Evolutionary conservation across 2,113 vertebrate genomes (phyloP).

Genomic region (Ptychochromis oligacanthus): DNA sequence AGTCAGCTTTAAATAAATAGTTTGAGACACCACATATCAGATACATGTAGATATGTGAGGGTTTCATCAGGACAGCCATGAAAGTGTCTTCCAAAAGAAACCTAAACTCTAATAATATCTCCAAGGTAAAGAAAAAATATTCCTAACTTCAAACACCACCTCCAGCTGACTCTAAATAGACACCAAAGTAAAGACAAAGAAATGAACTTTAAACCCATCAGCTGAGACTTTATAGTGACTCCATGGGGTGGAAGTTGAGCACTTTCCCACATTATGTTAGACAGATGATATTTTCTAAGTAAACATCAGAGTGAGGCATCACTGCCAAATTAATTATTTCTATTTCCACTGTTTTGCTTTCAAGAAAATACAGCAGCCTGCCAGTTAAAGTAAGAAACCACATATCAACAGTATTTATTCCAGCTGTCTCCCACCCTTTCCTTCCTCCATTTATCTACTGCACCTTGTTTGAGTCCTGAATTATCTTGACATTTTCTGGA

Average conservation of each 20-base stretch:
- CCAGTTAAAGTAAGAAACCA: neutral
- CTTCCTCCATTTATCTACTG: neutral
- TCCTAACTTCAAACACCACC: neutral
- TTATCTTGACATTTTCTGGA: conserved; percentile 90
- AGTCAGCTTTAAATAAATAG: neutral
- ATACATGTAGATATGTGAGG: neutral
- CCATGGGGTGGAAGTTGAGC: neutral
- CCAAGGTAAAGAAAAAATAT: neutral
- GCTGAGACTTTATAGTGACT: neutral
- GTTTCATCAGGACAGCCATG: neutral
- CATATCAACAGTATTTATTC: neutral
- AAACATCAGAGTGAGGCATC: neutral
- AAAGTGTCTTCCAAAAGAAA: neutral
- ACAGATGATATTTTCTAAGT: neutral
- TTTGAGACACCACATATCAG: neutral
- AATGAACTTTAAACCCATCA: neutral
- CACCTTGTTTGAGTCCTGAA: conserved; percentile 97
- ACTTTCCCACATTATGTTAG: neutral
- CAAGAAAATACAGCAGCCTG: neutral
- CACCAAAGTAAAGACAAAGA: neutral
- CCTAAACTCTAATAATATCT: neutral
- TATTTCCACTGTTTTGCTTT: neutral
- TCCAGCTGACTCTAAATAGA: neutral
- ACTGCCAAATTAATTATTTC: neutral
- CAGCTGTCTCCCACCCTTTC: neutral